These are phyloP conservation scores for Parazoanthus atlanticus DNA, from an alignment of 92 coral and sea anemone species.

Conservation along the genomic window DNA sequence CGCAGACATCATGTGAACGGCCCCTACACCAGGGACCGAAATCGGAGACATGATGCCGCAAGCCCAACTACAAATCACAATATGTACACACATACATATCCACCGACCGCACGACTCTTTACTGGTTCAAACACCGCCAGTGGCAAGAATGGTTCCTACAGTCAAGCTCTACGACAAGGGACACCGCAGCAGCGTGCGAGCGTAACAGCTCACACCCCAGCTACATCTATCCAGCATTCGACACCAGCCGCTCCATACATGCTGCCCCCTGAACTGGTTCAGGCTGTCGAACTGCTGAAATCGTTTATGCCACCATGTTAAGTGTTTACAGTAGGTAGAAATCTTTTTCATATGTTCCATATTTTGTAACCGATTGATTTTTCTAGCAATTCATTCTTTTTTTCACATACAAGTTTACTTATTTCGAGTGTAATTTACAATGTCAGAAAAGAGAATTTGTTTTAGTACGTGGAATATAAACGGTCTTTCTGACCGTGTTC, in stretches of 20 bases:
- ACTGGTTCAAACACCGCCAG: too few relatives aligned
- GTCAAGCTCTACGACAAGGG: background rate
- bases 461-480: constrained; percentile 37
- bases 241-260: too few relatives aligned
- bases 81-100: too few relatives aligned
- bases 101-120: too few relatives aligned
- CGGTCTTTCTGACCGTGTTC: constrained; percentile 5
- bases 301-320: constrained; percentile 1
- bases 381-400: background rate
- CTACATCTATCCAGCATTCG: too few relatives aligned
- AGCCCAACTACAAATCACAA: too few relatives aligned
- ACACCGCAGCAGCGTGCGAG: too few relatives aligned
- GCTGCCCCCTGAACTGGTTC: background rate
- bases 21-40: too few relatives aligned
- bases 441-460: constrained; percentile 4
- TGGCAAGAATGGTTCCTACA: background rate
- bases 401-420: background rate
- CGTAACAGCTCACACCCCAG: too few relatives aligned
- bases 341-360: background rate
- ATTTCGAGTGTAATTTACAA: background rate
- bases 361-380: background rate
- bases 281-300: background rate
- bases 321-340: background rate
- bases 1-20: too few relatives aligned
- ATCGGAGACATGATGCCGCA: too few relatives aligned